Base-by-base conservation (phyloP, 2,113 vertebrate species). In the Spilogale gracilis region DNA sequence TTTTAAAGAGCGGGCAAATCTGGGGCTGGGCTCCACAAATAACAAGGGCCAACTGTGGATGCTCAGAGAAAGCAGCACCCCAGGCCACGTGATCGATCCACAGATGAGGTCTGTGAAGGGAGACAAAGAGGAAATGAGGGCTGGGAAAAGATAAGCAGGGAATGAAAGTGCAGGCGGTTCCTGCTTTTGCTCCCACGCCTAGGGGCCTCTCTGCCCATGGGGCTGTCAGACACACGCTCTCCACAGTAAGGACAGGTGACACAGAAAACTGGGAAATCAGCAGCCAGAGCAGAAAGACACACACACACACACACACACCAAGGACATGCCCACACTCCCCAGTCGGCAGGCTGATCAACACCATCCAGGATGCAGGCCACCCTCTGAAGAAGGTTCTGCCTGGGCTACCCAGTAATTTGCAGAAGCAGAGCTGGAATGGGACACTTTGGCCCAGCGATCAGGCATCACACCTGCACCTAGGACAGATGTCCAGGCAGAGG, bases 11-110 rank as follows among this genome's bases (percentile, higher is more conserved):
- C 4, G 50, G n/a, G 23, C 14, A 14, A 48, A 69, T 30, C 9
- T 61, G 78, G 65, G 67, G 3, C 27, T 9, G 10, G 27, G 30
- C 0, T 45, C 78, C 38, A 63, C 14, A 3, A 14, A 43, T 6
- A 69, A 12, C 0, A 12, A 81, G 45, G 12, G 8, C 20, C 14
- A 4, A 52, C 13, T 1, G 23, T 25, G n/a, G 54, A 52, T 0
- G 4, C 78, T 1, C 32, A 60, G 65, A 3, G 25, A 17, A 30
- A 43, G 25, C 20, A 0, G 25, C 4, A 0, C 5, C 71, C 43
- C 2, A 0, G 3, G 76, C 56, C 67, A 38, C 21, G 0, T 2
- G 0, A 11, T 6, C 21, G 84, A 32, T 32, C 67, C 2, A 1
- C 3, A 27, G 63, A 43, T 0, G 27, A 81, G 38, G 38, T 4